Percentiles rank a stretch among this genome's conserved stretches.
Evolutionary conservation across 2,888 invertebrate species (phyloP).

Genomic region (Trissonchulus latispiculum): DNA sequence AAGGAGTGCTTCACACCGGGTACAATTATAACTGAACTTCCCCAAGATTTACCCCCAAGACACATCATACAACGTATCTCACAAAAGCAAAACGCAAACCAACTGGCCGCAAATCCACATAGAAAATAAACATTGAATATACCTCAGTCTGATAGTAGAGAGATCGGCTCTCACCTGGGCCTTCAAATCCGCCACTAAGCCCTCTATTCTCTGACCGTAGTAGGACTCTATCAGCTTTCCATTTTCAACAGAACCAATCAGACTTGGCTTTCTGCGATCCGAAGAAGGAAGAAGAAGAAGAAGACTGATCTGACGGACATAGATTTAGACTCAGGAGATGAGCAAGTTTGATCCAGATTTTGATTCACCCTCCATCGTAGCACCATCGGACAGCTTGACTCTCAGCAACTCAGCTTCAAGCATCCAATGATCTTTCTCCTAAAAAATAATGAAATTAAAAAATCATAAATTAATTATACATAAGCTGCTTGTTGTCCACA

Average conservation of each 20-base stretch:
- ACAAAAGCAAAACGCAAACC: no score
- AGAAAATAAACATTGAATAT: no score
- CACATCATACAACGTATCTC: no score
- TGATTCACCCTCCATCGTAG: not conserved
- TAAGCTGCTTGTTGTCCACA: no score
- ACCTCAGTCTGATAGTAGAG: slow-evolving; percentile 51
- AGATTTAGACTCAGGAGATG: not conserved
- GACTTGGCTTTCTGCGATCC: not conserved
- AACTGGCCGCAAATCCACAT: no score
- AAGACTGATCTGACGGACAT: not conserved
- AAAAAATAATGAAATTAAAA: slow-evolving; percentile 35
- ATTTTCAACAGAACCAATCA: not conserved
- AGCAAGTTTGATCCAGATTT: not conserved
- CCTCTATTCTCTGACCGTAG: slow-evolving; percentile 54
- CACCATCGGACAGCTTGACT: slow-evolving; percentile 45
- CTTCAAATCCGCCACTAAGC: slow-evolving; percentile 53
- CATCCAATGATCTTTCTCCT: slow-evolving; percentile 63
- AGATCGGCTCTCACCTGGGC: slow-evolving; percentile 49
- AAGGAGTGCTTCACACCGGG: no score
- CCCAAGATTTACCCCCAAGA: no score
- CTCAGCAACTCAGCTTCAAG: slow-evolving; percentile 61
- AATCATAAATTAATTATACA: not conserved
- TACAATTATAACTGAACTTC: no score
- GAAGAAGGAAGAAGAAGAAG: no score
- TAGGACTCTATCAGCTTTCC: slow-evolving; percentile 48